Conservation (phyloP, 2,797 vertebrate genomes). For the Pyrocephalus nanus region DNA sequence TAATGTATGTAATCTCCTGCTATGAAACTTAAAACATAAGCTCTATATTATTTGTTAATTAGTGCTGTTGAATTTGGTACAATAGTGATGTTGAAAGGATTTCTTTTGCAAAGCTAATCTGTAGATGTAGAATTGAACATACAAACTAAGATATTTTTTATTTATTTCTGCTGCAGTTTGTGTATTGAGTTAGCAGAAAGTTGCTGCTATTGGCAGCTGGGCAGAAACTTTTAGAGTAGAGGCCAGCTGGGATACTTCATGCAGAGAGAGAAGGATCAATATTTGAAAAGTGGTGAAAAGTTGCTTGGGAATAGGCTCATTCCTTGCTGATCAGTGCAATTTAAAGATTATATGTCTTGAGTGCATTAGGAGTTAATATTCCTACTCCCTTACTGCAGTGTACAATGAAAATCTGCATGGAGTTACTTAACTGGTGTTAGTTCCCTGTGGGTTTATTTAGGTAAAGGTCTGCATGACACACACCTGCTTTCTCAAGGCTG, state of each 20-base stretch:
- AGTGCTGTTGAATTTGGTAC: background rate
- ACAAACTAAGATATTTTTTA: background rate
- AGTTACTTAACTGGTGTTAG: slow-evolving; percentile 36
- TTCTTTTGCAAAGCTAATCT: background rate
- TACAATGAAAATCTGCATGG: background rate
- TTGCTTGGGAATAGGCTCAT: background rate
- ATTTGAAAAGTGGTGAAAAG: background rate
- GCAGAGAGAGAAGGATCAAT: background rate
- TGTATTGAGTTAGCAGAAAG: background rate
- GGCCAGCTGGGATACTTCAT: background rate
- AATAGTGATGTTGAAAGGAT: background rate
- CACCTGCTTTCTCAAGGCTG: slow-evolving; percentile 69
- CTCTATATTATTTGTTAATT: background rate
- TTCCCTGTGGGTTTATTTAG: slow-evolving; percentile 39
- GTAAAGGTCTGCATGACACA: background rate
- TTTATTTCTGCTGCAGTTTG: background rate
- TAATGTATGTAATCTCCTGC: background rate
- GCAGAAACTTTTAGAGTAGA: background rate
- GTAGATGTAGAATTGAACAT: background rate
- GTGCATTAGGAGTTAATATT: slow-evolving; percentile 12
- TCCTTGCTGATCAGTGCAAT: background rate
- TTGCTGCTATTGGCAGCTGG: background rate
- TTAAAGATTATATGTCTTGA: background rate
- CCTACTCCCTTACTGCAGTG: background rate
- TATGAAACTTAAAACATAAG: background rate